Base-by-base conservation (phyloP, 1,140 invertebrate species). In the Bombus waltoni region DNA sequence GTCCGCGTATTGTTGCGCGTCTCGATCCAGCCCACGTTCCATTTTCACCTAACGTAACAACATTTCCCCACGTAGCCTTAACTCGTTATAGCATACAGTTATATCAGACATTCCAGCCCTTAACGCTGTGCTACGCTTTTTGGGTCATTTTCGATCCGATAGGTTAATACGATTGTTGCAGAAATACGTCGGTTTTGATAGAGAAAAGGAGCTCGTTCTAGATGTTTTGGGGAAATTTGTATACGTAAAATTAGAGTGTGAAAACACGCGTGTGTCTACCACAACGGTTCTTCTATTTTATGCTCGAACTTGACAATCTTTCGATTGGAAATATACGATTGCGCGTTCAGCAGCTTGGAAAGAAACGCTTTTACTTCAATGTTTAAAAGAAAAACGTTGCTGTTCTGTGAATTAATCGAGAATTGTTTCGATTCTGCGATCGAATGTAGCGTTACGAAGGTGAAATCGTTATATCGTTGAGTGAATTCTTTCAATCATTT, bases 1-100 rank as follows among this genome's bases (percentile, higher is more conserved):
- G 87, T 83, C 84, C 80, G 59, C 81, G 87, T 88, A 88, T 88
- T 88, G 86, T 88, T 88, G 86, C 53, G 38, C 73, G 73, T 75
- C 76, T 66, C 73, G 40, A 87, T 70, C 65, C 53, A 65, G 13
- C 8, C 70, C 86, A 44, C 81, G 81, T 88, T 65, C 86, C 81
- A 87, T 88, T 88, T 87, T 87, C 86, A 79, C 87, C 65, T 79
- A 87, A 74, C 74, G 81, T 53, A n/a, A 35, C 73, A 74, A 44
- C 74, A 84, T 84, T 83, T 88, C 82, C 62, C 32, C 53, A 44
- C 74, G 3, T 75, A 32, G 70, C 35, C 57, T 74, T 72, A 47
- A 85, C 76, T 47, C 11, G 38, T 25, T 42, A 42, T 22, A 28
- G 32, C 35, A 28, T 35, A 32, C n/a, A n/a, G 62, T 32, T 66